phyloP scores from a whole-genome alignment of 2,888 invertebrate genomes.

The Lysandra coridon region DNA sequence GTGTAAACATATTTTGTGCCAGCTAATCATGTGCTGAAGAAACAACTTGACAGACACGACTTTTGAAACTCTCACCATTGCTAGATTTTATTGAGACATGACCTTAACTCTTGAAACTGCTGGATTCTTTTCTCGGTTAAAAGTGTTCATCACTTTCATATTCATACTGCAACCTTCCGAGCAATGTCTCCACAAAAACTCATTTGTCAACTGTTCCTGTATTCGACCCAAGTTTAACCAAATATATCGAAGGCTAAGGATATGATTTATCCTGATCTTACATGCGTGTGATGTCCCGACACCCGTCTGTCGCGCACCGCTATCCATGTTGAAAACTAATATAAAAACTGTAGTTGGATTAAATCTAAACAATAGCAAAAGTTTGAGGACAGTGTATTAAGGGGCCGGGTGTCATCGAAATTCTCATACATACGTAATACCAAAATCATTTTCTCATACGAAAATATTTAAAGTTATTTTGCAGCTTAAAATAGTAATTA shows the following conservation, averaged over 20 bases:
- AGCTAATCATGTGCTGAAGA: too few relatives aligned
- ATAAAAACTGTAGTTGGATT: neutral
- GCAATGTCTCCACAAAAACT: neutral
- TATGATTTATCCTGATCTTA: neutral
- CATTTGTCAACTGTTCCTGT: neutral
- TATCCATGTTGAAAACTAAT: neutral
- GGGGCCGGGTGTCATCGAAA: too few relatives aligned
- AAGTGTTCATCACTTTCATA: neutral
- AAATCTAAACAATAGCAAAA: neutral
- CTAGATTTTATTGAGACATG: too few relatives aligned
- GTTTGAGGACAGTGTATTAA: too few relatives aligned
- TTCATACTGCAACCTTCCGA: neutral
- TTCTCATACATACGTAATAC: too few relatives aligned
- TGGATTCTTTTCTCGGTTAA: neutral
- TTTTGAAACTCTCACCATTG: too few relatives aligned
- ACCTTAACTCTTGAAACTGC: too few relatives aligned
- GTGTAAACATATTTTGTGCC: too few relatives aligned
- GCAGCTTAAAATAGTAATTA: too few relatives aligned
- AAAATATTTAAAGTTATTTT: too few relatives aligned
- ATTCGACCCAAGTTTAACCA: neutral
- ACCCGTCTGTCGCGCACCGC: neutral
- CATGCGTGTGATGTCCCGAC: neutral
- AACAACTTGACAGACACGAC: too few relatives aligned
- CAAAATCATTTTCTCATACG: too few relatives aligned
- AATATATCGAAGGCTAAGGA: neutral